These are phyloP conservation scores for Otus scops DNA, from an alignment of 2,797 vertebrate species.

Conservation along the genomic window DNA sequence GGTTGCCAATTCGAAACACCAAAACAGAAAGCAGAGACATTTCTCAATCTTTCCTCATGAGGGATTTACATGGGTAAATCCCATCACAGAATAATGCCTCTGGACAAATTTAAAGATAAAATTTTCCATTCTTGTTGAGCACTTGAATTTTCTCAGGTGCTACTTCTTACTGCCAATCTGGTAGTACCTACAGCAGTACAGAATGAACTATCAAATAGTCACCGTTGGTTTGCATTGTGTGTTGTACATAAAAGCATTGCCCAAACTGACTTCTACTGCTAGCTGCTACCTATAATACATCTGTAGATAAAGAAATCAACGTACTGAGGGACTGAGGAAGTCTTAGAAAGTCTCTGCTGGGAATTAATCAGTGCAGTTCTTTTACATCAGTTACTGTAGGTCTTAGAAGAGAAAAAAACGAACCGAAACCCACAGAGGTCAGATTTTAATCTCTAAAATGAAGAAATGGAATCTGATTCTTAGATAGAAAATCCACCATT, in stretches of 20 bases:
- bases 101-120: neutral
- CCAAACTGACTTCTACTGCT: neutral
- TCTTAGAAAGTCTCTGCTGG: neutral
- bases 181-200: neutral
- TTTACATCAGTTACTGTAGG: neutral
- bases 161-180: neutral
- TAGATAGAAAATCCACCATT: neutral
- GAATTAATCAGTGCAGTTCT: neutral
- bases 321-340: neutral
- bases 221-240: neutral
- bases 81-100: neutral
- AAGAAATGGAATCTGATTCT: neutral
- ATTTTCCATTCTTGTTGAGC: neutral
- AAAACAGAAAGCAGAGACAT: conserved; percentile 48
- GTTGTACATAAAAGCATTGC: neutral
- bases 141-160: neutral
- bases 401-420: neutral
- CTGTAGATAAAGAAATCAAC: conserved; percentile 9
- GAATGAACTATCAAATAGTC: neutral
- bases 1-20: conserved; percentile 47
- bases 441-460: conserved; percentile 13
- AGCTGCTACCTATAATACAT: neutral
- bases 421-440: neutral
- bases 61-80: conserved; percentile 29
- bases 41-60: conserved; percentile 41